Evolutionary conservation across 2,888 invertebrate species (phyloP).

Genomic region (Augiades crinisus): DNA sequence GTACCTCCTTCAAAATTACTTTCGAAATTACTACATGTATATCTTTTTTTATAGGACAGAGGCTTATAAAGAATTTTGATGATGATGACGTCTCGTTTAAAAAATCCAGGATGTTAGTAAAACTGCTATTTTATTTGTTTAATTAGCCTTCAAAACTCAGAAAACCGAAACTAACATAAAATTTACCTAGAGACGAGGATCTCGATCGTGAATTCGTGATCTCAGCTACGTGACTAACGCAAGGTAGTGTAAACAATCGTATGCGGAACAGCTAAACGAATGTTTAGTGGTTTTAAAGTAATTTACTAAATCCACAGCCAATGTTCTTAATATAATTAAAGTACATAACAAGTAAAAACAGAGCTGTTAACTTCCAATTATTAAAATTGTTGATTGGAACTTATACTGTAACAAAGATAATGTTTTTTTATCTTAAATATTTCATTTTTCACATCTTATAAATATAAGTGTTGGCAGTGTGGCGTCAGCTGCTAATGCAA

Average conservation of each 20-base stretch:
- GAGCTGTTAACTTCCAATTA: not conserved
- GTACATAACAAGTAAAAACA: slow-evolving; percentile 15
- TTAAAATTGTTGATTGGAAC: not conserved
- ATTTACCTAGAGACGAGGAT: slow-evolving; percentile 48
- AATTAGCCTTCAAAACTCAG: slow-evolving; percentile 15
- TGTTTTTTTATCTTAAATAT: not conserved
- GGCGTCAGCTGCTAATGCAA: slow-evolving; percentile 19
- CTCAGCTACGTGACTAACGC: slow-evolving; percentile 59
- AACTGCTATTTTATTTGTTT: slow-evolving; percentile 8
- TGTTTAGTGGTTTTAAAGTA: slow-evolving; percentile 29
- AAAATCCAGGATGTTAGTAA: not conserved
- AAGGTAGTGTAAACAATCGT: slow-evolving; percentile 49
- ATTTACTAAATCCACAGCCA: slow-evolving; percentile 41
- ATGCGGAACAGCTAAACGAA: slow-evolving; percentile 31
- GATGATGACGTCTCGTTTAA: not conserved
- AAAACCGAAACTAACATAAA: slow-evolving; percentile 46
- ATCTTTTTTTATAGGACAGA: no score
- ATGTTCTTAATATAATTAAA: slow-evolving; percentile 28
- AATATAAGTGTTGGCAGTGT: slow-evolving; percentile 30
- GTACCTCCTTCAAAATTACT: no score
- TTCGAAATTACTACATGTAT: no score
- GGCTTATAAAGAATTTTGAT: no score
- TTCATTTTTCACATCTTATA: slow-evolving; percentile 22
- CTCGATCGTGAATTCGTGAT: slow-evolving; percentile 61
- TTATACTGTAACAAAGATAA: slow-evolving; percentile 2